Evolutionary conservation across 2,113 vertebrate genomes (phyloP).

Genomic region (Noturus placidus): DNA sequence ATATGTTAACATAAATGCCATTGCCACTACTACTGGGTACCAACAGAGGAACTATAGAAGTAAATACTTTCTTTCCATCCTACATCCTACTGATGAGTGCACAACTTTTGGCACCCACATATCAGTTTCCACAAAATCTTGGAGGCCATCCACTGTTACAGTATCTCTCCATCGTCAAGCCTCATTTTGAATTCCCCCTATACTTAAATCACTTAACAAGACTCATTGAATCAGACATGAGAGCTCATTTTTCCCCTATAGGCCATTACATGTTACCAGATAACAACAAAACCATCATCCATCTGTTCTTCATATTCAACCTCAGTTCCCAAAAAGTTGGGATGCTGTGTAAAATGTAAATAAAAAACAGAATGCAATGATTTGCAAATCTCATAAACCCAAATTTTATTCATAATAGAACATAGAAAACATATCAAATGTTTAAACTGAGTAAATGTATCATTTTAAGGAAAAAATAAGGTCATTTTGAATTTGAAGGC

Average conservation of each 20-base stretch:
- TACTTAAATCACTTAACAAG: constrained; percentile 50
- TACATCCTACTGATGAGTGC: constrained; percentile 27
- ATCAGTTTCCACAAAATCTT: constrained; percentile 44
- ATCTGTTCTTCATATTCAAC: constrained; percentile 62
- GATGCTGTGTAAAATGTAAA: no score
- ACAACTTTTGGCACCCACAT: constrained; percentile 42
- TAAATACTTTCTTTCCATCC: constrained; percentile 15
- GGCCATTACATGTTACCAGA: constrained; percentile 35
- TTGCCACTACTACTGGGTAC: background rate
- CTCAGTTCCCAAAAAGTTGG: no score
- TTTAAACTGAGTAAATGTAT: no score
- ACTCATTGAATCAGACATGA: constrained; percentile 18
- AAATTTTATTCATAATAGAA: no score
- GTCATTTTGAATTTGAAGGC: no score
- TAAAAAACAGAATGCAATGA: no score
- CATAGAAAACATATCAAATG: no score
- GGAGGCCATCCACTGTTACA: constrained; percentile 41
- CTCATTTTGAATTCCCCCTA: constrained; percentile 38
- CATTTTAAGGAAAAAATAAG: no score
- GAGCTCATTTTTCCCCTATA: constrained; percentile 34
- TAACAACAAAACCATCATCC: constrained; percentile 48
- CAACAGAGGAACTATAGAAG: background rate
- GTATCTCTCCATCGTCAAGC: constrained; percentile 25
- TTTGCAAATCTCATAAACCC: no score
- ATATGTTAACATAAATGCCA: background rate